Evolutionary conservation across 2,888 invertebrate genomes (phyloP).

Genomic region (Microctonus hyperodae): DNA sequence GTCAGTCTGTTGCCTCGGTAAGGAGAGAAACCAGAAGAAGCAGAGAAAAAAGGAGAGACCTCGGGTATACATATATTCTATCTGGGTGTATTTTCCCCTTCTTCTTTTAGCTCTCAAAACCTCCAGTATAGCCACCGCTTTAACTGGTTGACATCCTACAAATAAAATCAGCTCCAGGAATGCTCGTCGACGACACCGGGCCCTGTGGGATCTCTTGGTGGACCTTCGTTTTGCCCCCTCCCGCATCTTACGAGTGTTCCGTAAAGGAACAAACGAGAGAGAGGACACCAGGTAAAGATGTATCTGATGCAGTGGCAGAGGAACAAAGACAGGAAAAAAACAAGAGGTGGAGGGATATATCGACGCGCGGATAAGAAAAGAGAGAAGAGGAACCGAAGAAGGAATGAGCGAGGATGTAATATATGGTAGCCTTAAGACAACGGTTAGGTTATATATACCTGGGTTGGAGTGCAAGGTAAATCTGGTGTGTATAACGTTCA

Average conservation of each 20-base stretch:
- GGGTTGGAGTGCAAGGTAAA: slow-evolving; percentile 35
- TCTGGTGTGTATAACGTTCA: slow-evolving; percentile 41
- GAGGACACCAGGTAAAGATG: slow-evolving; percentile 30
- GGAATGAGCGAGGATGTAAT: slow-evolving; percentile 51
- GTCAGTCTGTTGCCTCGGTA: slow-evolving; percentile 30
- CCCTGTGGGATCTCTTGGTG: slow-evolving; percentile 54
- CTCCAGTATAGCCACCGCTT: slow-evolving; percentile 44
- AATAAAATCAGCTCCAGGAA: slow-evolving; percentile 62
- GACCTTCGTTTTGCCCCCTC: slow-evolving; percentile 15
- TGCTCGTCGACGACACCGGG: slow-evolving; percentile 59
- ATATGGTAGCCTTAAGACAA: slow-evolving; percentile 58
- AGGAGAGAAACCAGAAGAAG: slow-evolving; percentile 9
- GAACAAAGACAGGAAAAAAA: slow-evolving; percentile 9
- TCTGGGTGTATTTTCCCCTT: slow-evolving; percentile 45
- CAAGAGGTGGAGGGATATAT: slow-evolving; percentile 31
- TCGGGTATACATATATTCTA: slow-evolving; percentile 6
- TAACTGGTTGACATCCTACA: slow-evolving; percentile 60
- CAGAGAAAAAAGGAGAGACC: background rate
- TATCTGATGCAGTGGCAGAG: slow-evolving; percentile 14
- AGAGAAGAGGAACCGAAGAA: slow-evolving; percentile 26
- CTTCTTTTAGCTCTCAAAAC: slow-evolving; percentile 38
- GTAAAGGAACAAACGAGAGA: slow-evolving; percentile 32
- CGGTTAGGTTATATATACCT: slow-evolving; percentile 47
- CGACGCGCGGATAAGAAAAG: slow-evolving; percentile 36
- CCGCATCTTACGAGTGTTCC: slow-evolving; percentile 1